Evolutionary conservation across 1,140 invertebrate genomes (phyloP), one percentile per base, ranked within the genome.

Genomic region (Diprion similis): DNA sequence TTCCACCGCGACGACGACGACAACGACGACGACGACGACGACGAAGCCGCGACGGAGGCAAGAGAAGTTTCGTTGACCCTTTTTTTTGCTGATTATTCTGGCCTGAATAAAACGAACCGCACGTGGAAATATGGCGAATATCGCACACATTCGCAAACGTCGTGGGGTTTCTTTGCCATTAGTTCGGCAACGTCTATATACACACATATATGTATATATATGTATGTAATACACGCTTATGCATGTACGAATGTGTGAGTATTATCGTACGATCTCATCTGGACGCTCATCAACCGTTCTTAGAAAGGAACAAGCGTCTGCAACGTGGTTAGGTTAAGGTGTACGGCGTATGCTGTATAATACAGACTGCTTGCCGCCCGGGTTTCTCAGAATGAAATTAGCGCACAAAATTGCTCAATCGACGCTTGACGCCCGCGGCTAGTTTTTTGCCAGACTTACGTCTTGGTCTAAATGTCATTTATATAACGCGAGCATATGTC

Each of bases 351-450:
- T 37, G 24, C 24, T 37, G 24, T 37, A 37, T 37, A 37, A 11
- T 59, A 59, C 51, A 59, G 51, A 59, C 51, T 59, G 51, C 51
- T 59, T 59, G 51, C 51, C 51, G 51, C 51, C 51, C 51, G 51
- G 51, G n/a, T 59, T 59, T 59, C 51, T 59, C 51, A n/a, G 51
- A 13, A 59, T 59, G 51, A 59, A 59, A 59, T 59, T 59, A 59
- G 51, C 51, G 51, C 51, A 8, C 11, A n/a, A 59, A 13, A n/a
- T 59, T 59, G 51, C 51, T 59, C 51, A 59, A 59, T 59, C 51
- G n/a, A 59, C n/a, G 51, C 11, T 59, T 13, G 51, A 59, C n/a
- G 51, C 11, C n/a, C 11, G 51, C 51, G 51, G n/a, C 11, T 37
- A 37, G 24, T 6, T 37, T 37, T 37, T 37, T 37, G 24, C 24